These are phyloP conservation scores for Thaumetopoea pityocampa DNA, from an alignment of 1,140 invertebrate genomes.

Conservation along the genomic window DNA sequence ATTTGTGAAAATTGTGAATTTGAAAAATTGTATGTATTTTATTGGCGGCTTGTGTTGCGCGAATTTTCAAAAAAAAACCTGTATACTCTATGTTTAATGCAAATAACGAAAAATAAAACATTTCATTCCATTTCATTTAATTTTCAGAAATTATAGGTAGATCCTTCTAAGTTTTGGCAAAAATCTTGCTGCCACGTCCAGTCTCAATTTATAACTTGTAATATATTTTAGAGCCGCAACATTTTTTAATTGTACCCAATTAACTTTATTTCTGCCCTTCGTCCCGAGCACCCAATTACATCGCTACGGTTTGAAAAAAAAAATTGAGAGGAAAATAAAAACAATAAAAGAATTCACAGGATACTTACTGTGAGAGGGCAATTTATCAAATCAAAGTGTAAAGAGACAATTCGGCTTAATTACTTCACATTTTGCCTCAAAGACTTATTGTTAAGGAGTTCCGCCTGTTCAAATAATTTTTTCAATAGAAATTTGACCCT, in stretches of 20 bases:
- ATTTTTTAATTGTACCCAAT: constrained; percentile 40
- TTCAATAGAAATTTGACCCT: no score
- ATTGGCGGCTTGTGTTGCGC: no score
- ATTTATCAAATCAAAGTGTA: constrained; percentile 12
- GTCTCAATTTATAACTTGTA: constrained; percentile 5
- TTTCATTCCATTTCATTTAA: no score
- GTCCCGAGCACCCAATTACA: constrained; percentile 27
- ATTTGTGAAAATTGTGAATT: no score
- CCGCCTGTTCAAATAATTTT: no score
- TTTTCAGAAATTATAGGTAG: no score
- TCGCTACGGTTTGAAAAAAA: constrained; percentile 10
- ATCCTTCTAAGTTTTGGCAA: no score
- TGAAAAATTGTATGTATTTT: no score
- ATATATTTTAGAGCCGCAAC: constrained; percentile 31
- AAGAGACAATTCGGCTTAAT: constrained; percentile 10
- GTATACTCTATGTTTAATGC: no score
- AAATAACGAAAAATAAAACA: no score
- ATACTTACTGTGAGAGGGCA: constrained; percentile 2
- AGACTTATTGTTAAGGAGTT: constrained; percentile 13
- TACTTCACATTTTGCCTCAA: constrained; percentile 4
- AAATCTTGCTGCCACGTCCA: constrained; percentile 8
- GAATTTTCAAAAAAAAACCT: no score
- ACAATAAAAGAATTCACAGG: constrained; percentile 8
- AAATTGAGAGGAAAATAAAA: constrained; percentile 5
- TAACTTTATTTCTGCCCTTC: constrained; percentile 32